These are phyloP conservation scores for Cygnus atratus DNA, from an alignment of 2,113 vertebrate genomes.

Conservation along the genomic window DNA sequence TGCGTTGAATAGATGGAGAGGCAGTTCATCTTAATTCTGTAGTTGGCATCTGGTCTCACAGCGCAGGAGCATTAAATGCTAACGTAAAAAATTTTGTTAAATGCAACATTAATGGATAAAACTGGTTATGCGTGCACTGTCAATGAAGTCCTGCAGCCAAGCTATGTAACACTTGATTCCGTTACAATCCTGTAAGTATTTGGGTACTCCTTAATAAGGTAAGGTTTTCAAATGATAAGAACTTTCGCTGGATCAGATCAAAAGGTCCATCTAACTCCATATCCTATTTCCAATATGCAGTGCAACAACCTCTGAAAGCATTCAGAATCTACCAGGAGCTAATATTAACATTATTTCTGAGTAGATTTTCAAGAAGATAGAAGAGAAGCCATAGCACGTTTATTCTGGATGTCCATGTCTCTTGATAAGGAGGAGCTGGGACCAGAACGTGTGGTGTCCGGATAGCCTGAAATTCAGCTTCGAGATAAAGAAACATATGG, in stretches of 20 bases:
- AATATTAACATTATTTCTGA: neutral
- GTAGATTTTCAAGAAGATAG: neutral
- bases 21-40: neutral
- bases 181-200: neutral
- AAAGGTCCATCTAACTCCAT: neutral
- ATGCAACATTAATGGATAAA: neutral
- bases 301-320: neutral
- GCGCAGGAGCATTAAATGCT: neutral
- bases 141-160: neutral
- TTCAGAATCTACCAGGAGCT: neutral
- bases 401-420: neutral
- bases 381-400: neutral
- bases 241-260: neutral
- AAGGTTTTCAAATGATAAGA: neutral
- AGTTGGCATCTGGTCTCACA: neutral
- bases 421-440: neutral
- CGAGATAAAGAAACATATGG: neutral
- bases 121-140: neutral
- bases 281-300: neutral
- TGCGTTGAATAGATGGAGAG: neutral
- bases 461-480: slow-evolving; percentile 1
- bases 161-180: neutral
- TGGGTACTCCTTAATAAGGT: neutral
- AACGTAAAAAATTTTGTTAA: neutral
- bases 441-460: neutral